Conservation (phyloP, 2,797 vertebrate species). For the Scleropages formosus region DNA sequence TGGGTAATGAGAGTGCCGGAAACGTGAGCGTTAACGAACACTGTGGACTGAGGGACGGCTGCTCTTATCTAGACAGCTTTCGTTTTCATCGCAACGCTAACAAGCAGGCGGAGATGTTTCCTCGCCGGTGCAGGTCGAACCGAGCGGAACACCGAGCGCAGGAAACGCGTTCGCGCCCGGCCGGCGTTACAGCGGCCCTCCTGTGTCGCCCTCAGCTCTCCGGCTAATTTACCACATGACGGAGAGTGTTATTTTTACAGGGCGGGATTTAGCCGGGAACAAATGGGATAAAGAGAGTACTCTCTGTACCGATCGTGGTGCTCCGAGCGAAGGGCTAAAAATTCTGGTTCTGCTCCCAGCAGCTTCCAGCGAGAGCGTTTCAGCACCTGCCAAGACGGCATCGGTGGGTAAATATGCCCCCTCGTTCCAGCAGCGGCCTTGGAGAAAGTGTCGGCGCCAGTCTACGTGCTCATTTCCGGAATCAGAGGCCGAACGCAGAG, state of each 20-base stretch:
- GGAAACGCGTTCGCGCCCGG: not conserved
- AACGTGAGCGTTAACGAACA: not conserved
- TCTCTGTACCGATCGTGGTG: not conserved
- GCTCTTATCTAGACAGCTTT: conserved; percentile 35
- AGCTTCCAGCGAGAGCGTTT: not conserved
- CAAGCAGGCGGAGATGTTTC: conserved; percentile 24
- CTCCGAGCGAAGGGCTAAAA: not conserved
- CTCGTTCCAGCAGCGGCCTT: not conserved
- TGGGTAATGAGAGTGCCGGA: not conserved
- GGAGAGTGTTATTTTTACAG: not conserved
- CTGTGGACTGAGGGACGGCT: conserved; percentile 33
- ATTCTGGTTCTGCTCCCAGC: not conserved
- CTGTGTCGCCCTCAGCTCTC: not conserved
- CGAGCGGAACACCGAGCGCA: not conserved
- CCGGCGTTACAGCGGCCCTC: not conserved
- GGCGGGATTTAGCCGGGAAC: not conserved
- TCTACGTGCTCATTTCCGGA: conserved; percentile 11
- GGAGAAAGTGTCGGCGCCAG: too few species aligned
- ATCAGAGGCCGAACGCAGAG: not conserved
- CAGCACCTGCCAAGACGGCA: not conserved
- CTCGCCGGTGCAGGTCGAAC: not conserved
- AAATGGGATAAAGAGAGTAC: not conserved
- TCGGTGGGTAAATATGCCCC: conserved; percentile 1
- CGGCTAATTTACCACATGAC: conserved; percentile 9
- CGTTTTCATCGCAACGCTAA: conserved; percentile 37